Evolutionary conservation across 1,140 invertebrate species (phyloP).

Genomic region (Pomacea maculata): DNA sequence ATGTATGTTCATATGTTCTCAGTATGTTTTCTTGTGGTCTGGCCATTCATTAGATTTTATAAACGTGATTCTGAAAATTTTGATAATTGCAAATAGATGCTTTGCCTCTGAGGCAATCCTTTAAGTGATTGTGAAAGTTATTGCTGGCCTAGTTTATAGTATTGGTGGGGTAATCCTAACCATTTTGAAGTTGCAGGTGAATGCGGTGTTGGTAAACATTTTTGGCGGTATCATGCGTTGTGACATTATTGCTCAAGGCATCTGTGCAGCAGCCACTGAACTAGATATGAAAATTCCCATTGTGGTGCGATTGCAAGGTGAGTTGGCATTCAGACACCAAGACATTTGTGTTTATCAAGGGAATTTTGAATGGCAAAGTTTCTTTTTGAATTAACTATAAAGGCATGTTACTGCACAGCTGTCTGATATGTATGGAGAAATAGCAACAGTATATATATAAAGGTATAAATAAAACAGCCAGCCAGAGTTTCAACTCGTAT

Average conservation of each 20-base stretch:
- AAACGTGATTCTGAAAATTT: background rate
- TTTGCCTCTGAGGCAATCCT: background rate
- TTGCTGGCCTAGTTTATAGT: too few relatives aligned
- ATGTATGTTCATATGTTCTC: too few relatives aligned
- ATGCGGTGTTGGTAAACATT: slow-evolving; percentile 96
- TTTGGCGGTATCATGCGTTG: slow-evolving; percentile 99
- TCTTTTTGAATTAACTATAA: too few relatives aligned
- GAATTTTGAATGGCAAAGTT: background rate
- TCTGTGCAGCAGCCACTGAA: slow-evolving; percentile 85
- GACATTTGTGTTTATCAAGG: background rate
- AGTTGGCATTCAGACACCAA: background rate
- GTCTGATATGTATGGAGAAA: too few relatives aligned
- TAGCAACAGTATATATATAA: too few relatives aligned
- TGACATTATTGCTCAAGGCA: slow-evolving; percentile 93
- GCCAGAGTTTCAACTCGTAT: too few relatives aligned
- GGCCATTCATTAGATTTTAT: too few relatives aligned
- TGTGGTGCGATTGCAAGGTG: slow-evolving; percentile 94
- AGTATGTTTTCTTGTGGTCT: too few relatives aligned
- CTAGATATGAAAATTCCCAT: slow-evolving; percentile 86
- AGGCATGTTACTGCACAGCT: too few relatives aligned
- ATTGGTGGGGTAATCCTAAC: too few relatives aligned
- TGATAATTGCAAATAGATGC: background rate
- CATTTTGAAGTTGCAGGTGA: slow-evolving; percentile 70
- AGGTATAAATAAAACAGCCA: too few relatives aligned
- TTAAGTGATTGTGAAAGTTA: background rate